Evolutionary conservation across 1,140 invertebrate genomes (phyloP), one percentile per base, ranked within the genome.

Genomic region (Muscidifurax raptorellus): DNA sequence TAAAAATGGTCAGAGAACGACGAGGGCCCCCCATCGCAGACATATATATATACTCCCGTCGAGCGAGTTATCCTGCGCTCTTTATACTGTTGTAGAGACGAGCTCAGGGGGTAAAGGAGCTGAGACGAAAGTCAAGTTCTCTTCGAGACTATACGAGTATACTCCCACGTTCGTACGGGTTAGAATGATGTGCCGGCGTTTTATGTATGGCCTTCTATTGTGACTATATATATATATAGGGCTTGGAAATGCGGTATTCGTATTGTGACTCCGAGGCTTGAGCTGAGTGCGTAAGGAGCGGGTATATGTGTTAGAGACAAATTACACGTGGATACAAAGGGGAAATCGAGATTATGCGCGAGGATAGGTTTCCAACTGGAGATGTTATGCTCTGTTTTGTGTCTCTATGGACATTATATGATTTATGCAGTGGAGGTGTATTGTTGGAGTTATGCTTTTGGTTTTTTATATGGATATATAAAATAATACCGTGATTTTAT

Each of bases 1-100:
- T 40, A 40, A 74, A 74, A 74, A 40, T 40, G 71, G 25, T 27
- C 67, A 69, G 67, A 69, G 25, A 13, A 22, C 10, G 25, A 28
- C 18, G 67, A 30, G 18, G 27, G 10, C 15, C 25, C 67, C 28
- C 67, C 67, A 28, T 69, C 27, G 5, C 67, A 15, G 67, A 13
- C 67, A n/a, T 28, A 15, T 18, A 13, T 30, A 69, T 28, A 28
- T n/a, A 59, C 18, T 52, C 47, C 18, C 52, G 18, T 22, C 15
- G 52, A 59, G 52, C 52, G 52, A 59, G 52, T 59, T 59, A 59
- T 59, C 52, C 52, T 59, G 52, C n/a, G n/a, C n/a, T n/a, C n/a
- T n/a, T n/a, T n/a, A n/a, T n/a, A n/a, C n/a, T 5, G 52, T 18
- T 59, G 18, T 7, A n/a, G 44, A 59, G 52, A 22, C 52, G 18